Evolutionary conservation across 2,113 vertebrate genomes (phyloP).

Genomic region (Picathartes gymnocephalus): DNA sequence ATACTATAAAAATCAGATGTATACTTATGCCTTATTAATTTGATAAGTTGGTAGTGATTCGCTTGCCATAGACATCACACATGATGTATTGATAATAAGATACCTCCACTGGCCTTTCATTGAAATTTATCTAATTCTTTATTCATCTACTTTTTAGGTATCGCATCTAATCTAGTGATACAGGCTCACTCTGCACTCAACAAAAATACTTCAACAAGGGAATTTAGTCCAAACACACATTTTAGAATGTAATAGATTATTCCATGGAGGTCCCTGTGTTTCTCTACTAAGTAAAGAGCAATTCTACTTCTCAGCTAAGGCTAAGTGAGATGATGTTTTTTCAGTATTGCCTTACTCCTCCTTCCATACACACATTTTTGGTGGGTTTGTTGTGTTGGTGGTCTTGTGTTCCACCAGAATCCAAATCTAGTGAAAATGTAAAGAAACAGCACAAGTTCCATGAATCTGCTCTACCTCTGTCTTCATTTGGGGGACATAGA

Average conservation of each 20-base stretch:
- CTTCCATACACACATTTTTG: neutral
- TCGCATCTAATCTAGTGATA: neutral
- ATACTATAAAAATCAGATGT: neutral
- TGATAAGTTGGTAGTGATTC: neutral
- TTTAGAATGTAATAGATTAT: neutral
- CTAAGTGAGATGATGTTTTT: neutral
- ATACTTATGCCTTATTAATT: neutral
- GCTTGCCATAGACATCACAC: accelerated
- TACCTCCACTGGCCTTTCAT: neutral
- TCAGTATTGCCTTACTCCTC: neutral
- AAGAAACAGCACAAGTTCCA: neutral
- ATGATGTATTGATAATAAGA: neutral
- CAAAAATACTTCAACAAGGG: neutral
- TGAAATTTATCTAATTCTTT: neutral
- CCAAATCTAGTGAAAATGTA: neutral
- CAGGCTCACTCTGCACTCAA: neutral
- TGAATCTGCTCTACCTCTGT: neutral
- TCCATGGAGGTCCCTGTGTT: neutral
- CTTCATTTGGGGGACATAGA: neutral
- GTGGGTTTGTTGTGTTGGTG: neutral
- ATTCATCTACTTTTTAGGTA: neutral
- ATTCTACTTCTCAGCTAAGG: neutral
- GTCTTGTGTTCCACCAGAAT: neutral
- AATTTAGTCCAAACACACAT: neutral
- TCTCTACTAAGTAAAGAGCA: neutral